Conservation (phyloP, 2,113 vertebrate genomes). For the Heterotis niloticus region DNA sequence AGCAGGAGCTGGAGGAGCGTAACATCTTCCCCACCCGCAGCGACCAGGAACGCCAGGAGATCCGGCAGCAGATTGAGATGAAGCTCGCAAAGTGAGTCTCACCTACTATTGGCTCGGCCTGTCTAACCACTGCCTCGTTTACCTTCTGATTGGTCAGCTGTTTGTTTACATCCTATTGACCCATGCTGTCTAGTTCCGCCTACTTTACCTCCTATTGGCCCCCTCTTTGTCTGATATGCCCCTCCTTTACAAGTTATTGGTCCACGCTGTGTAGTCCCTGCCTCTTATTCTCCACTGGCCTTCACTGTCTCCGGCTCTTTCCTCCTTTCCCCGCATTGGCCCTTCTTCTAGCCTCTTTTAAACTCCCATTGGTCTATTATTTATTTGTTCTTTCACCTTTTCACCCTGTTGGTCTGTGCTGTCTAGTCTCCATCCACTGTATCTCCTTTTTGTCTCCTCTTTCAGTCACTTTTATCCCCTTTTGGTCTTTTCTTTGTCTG, state of each 20-base stretch:
- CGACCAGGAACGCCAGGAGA: slow-evolving; percentile 88
- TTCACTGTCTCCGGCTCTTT: neutral
- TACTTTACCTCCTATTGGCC: neutral
- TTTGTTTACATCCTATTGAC: neutral
- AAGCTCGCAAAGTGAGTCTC: slow-evolving; percentile 91
- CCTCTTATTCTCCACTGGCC: neutral
- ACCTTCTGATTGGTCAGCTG: neutral
- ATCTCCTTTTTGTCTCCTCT: too few species aligned
- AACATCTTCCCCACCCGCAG: slow-evolving; percentile 94
- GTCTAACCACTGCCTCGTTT: slow-evolving; percentile 33
- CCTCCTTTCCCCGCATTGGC: too few species aligned
- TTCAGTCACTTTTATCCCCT: neutral
- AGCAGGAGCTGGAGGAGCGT: slow-evolving; percentile 91
- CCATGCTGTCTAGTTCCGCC: neutral
- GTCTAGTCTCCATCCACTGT: too few species aligned
- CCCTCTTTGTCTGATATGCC: neutral
- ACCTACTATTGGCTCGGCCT: slow-evolving; percentile 23
- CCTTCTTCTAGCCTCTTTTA: neutral
- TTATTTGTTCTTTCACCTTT: too few species aligned
- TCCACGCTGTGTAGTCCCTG: neutral
- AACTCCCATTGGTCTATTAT: neutral
- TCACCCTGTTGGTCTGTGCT: too few species aligned
- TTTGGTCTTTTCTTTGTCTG: neutral
- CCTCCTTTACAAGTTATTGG: neutral
- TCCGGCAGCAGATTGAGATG: slow-evolving; percentile 93